A percentile compares a stretch with the other conserved stretches of the same genome.
These are phyloP conservation scores for Saiga tatarica DNA, from an alignment of 2,113 vertebrate species.

Conservation along the genomic window DNA sequence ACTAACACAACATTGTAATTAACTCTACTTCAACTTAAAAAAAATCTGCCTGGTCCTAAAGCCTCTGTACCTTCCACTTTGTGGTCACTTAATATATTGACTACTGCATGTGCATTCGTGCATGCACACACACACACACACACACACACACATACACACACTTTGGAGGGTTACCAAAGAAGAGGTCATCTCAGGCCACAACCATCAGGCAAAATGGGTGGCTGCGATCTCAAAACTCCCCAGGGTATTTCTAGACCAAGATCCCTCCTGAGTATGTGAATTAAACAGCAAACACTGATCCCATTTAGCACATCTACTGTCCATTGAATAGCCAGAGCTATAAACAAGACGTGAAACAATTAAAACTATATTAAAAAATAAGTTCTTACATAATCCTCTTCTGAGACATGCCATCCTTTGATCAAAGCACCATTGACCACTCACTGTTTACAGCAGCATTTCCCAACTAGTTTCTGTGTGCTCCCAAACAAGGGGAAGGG, in stretches of 20 bases:
- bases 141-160: not conserved
- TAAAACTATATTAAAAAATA: not conserved
- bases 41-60: not conserved
- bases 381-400: not conserved
- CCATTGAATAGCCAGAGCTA: not conserved
- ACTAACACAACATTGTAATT: not conserved
- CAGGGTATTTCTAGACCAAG: not conserved
- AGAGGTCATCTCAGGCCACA: not conserved
- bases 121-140: fast-evolving
- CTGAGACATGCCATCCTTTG: not conserved
- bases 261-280: not conserved
- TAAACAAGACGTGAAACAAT: not conserved
- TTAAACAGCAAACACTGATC: not conserved
- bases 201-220: not conserved
- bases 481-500: not conserved
- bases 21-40: not conserved
- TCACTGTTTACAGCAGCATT: not conserved
- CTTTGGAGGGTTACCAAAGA: not conserved
- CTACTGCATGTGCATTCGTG: fast-evolving
- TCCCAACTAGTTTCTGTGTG: not conserved
- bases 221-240: not conserved
- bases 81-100: not conserved
- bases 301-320: not conserved
- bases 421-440: not conserved
- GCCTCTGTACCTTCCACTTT: no score